Evolutionary conservation across 2,888 invertebrate species (phyloP), one percentile per base, ranked within the genome.

Genomic region (Parnassius glacialis): DNA sequence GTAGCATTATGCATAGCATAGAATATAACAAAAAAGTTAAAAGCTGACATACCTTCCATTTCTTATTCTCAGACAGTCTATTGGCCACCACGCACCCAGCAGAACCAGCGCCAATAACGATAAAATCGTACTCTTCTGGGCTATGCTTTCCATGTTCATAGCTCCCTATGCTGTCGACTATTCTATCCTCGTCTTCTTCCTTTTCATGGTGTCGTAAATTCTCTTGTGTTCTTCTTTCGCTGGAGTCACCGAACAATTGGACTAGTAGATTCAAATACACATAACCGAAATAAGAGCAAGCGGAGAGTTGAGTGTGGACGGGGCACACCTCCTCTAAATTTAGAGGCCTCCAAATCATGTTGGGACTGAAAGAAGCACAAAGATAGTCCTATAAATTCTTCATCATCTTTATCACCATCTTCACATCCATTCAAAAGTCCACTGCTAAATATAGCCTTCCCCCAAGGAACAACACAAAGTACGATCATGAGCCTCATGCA

Each of bases 11-110:
- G 0, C 10, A 45, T 11, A 45, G 45, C 5, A 45, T 20, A 20
- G 20, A 20, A 20, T 20, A 20, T 20, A 3, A 43, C 0, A 43
- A 43, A 43, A 11, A 10, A 10, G 1, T 7, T 47, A 2, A 47
- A 13, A 13, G 3, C 47, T 2, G 13, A 12, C 9, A 16, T 53
- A 86, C 87, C 73, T 77, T 86, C 78, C 82, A 84, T 1, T 79
- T 54, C 2, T 65, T 63, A 10, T 75, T 62, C 9, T 75, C 81
- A 2, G 84, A 76, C 16, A 87, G 60, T 62, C 87, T 71, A 47
- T 83, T 86, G 0, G 85, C 80, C 0, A 86, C 76, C 0, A 87
- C 82, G 50, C 85, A 84, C 0, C 87, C 87, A 0, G 87, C 83
- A 0, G 86, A 43, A 0, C 87, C 87, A 0, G 86, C 87, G 0